phyloP scores from a whole-genome alignment of 2,888 invertebrate species.

The Nephrotoma appendiculata region DNA sequence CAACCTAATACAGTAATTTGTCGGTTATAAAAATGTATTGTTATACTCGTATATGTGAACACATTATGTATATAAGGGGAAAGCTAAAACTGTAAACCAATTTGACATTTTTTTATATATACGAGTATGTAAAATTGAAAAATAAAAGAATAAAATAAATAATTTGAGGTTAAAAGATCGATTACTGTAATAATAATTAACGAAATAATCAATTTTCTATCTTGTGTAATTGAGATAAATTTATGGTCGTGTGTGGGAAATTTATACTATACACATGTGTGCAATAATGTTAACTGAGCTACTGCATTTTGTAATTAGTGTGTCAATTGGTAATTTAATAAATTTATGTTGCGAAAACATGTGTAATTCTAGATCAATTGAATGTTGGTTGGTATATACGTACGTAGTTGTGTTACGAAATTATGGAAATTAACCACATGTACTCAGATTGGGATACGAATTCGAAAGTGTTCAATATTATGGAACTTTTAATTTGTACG shows the following conservation, averaged over 20 bases:
- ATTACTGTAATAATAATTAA: not conserved
- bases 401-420: not conserved
- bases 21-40: not conserved
- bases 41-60: not conserved
- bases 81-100: not conserved
- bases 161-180: not conserved
- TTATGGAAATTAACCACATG: not conserved
- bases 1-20: not conserved
- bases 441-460: too few species aligned
- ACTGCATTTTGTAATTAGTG: not conserved
- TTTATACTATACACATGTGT: not conserved
- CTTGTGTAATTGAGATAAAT: not conserved
- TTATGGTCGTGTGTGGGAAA: not conserved
- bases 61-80: not conserved
- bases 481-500: too few species aligned
- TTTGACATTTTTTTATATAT: not conserved
- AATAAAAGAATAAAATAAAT: not conserved
- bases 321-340: not conserved
- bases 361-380: not conserved
- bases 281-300: not conserved
- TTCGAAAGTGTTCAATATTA: too few species aligned
- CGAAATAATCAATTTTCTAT: not conserved
- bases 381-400: not conserved
- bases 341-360: not conserved
- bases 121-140: not conserved